These are phyloP conservation scores for Serranus cabrilla DNA, from an alignment of 2,797 vertebrate species.

Conservation along the genomic window DNA sequence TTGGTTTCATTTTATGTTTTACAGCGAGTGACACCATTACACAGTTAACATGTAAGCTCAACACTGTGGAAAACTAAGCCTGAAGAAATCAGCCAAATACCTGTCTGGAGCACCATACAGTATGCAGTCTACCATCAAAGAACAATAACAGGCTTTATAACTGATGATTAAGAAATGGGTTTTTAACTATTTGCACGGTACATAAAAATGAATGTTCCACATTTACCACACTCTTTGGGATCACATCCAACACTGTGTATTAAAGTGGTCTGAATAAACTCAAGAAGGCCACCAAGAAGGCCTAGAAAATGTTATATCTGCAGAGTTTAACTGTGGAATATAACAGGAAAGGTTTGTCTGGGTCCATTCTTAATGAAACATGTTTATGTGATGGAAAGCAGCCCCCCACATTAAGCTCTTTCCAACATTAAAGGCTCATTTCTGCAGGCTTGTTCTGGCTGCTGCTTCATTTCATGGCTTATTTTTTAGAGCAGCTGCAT, in stretches of 20 bases:
- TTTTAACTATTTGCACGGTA: conserved; percentile 60
- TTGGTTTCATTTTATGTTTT: not conserved
- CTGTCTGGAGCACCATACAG: conserved; percentile 50
- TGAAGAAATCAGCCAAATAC: conserved; percentile 50
- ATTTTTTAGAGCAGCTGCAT: not conserved
- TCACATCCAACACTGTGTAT: conserved; percentile 11
- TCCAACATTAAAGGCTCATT: not conserved
- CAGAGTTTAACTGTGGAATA: conserved; percentile 13
- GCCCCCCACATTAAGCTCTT: not conserved
- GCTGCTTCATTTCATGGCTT: not conserved
- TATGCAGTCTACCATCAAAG: conserved; percentile 49
- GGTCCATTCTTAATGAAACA: conserved; percentile 19
- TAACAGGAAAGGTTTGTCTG: conserved; percentile 34
- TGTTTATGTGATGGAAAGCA: conserved; percentile 6
- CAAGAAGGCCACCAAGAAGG: conserved; percentile 35
- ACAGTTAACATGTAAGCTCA: not conserved
- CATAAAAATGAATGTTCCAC: conserved; percentile 56
- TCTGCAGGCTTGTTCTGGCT: not conserved
- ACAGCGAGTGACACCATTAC: not conserved
- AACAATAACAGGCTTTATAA: conserved; percentile 68
- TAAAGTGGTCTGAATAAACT: conserved; percentile 36
- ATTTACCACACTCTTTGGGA: conserved; percentile 42
- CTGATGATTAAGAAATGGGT: conserved; percentile 60
- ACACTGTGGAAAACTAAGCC: conserved; percentile 49
- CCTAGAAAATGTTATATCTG: too few species aligned